Conservation (phyloP, 2,797 vertebrate species). For the Tympanoctomys barrerae region DNA sequence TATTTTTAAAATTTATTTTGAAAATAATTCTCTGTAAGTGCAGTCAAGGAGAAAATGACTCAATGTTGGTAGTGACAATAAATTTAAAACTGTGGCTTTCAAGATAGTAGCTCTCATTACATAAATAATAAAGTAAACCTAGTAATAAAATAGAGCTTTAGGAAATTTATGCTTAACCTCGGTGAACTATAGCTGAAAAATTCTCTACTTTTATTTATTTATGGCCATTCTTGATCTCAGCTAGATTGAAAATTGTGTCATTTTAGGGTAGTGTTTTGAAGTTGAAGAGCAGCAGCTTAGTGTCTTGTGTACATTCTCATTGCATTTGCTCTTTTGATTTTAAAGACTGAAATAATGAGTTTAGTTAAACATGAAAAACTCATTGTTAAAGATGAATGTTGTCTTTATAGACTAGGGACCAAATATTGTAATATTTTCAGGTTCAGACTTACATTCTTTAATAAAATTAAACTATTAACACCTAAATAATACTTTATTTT, state of each 20-base stretch:
- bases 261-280: constrained; percentile 51
- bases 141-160: constrained; percentile 39
- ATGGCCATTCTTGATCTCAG: constrained; percentile 17
- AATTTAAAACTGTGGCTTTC: constrained; percentile 32
- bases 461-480: constrained; percentile 47
- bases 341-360: constrained; percentile 1
- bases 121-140: constrained; percentile 52
- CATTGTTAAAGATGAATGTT: constrained; percentile 12
- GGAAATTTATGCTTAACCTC: constrained; percentile 31
- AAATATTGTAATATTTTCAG: constrained; percentile 22
- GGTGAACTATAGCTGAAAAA: background rate
- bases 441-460: constrained; percentile 36
- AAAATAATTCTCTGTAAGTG: constrained; percentile 32
- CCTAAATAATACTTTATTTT: constrained; percentile 42
- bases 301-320: background rate
- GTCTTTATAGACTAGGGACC: constrained; percentile 12
- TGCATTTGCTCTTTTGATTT: constrained; percentile 63
- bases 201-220: background rate
- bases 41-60: constrained; percentile 38
- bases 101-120: constrained; percentile 16
- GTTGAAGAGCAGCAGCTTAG: constrained; percentile 46
- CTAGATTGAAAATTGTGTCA: background rate
- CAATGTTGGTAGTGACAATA: constrained; percentile 30
- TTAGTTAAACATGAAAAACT: background rate
- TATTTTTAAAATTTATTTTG: constrained; percentile 6